Evolutionary conservation across 2,113 vertebrate species (phyloP).

Genomic region (Aix galericulata): DNA sequence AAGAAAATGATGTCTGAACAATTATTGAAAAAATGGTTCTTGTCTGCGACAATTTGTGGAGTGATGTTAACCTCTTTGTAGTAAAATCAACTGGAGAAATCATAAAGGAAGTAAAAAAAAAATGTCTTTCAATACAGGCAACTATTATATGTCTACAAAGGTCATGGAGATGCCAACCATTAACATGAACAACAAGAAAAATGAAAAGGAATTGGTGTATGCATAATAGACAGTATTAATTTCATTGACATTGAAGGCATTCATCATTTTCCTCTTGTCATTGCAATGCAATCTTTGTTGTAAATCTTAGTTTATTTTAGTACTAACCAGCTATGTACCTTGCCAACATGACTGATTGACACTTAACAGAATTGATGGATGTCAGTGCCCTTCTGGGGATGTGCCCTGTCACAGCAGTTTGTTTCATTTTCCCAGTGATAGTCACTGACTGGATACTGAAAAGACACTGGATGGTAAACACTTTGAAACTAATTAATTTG

Average conservation of each 20-base stretch:
- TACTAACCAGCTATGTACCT: neutral
- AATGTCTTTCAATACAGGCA: neutral
- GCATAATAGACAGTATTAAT: neutral
- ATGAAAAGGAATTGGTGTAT: neutral
- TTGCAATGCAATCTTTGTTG: conserved; percentile 12
- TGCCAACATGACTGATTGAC: neutral
- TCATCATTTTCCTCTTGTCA: neutral
- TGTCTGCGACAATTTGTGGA: neutral
- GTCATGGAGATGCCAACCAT: neutral
- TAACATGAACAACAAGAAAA: neutral
- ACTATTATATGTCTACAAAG: neutral
- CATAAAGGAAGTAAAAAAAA: neutral
- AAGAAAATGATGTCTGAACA: neutral
- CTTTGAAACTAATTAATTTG: conserved; percentile 23
- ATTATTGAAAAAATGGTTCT: conserved; percentile 25
- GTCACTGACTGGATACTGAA: neutral
- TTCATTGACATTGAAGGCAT: neutral
- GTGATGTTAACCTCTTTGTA: neutral
- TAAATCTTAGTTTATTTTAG: conserved; percentile 53
- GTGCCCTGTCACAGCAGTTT: neutral
- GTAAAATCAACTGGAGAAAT: conserved; percentile 11
- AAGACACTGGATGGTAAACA: neutral
- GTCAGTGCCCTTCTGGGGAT: neutral
- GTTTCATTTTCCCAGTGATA: neutral
- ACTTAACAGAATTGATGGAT: neutral